phyloP scores from a whole-genome alignment of 2,888 invertebrate species.

The Taphrorychus bicolor region DNA sequence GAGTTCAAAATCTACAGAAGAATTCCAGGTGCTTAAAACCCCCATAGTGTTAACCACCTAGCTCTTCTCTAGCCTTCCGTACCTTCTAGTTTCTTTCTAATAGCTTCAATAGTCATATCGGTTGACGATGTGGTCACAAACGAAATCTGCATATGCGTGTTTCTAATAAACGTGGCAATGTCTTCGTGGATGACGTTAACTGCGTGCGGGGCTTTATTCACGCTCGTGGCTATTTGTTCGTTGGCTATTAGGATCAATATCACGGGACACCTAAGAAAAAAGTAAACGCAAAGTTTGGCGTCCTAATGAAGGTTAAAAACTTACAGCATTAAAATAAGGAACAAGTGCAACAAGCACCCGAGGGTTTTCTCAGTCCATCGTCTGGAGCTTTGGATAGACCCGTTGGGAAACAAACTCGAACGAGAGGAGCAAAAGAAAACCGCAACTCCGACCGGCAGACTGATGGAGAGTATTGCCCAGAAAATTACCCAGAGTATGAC shows the following conservation, averaged over 20 bases:
- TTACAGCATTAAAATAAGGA: slow-evolving; percentile 30
- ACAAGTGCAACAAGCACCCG: slow-evolving; percentile 22
- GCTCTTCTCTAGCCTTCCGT: too few relatives aligned
- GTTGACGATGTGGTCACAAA: slow-evolving; percentile 60
- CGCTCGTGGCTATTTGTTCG: slow-evolving; percentile 66
- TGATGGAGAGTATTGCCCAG: slow-evolving; percentile 51
- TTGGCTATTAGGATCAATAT: slow-evolving; percentile 69
- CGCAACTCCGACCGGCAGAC: slow-evolving; percentile 46
- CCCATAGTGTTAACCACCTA: too few relatives aligned
- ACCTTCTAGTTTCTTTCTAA: slow-evolving; percentile 71
- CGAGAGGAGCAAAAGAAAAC: slow-evolving; percentile 50
- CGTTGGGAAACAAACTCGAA: slow-evolving; percentile 45
- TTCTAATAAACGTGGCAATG: slow-evolving; percentile 67
- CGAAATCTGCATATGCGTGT: slow-evolving; percentile 70
- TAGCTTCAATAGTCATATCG: slow-evolving; percentile 68
- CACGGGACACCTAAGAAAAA: slow-evolving; percentile 62
- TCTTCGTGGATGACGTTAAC: slow-evolving; percentile 67
- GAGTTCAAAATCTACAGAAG: too few relatives aligned
- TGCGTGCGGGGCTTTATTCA: slow-evolving; percentile 64
- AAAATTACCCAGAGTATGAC: slow-evolving; percentile 51
- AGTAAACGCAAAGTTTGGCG: neutral
- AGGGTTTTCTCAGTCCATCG: slow-evolving; percentile 28
- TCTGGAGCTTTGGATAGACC: slow-evolving; percentile 14
- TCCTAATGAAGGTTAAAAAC: neutral
- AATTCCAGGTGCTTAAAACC: too few relatives aligned